Evolutionary conservation across 2,888 invertebrate species (phyloP), one percentile per base, ranked within the genome.

Genomic region (Trachelus iudaicus): DNA sequence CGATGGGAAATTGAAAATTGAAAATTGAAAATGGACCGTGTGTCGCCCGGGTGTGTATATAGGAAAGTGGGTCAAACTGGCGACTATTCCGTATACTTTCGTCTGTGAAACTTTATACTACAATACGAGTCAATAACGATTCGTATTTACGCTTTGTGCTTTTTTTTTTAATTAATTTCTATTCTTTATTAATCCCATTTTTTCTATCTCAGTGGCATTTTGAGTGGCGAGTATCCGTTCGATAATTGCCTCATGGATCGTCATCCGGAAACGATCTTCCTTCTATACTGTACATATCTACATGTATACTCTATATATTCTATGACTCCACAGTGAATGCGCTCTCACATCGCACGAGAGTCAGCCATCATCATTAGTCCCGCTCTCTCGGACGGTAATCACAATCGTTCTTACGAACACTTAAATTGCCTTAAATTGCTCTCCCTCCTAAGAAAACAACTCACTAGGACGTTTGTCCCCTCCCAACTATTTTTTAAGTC

Each of bases 351-450:
- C 30, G 71, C 71, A 71, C 71, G 71, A 71, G 31, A 71, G 71
- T 74, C 71, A 74, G 82, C 84, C 84, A 86, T 87, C 84, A 86
- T 87, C 87, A 86, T 87, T 87, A 87, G 86, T 85, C 86, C 83
- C 84, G 81, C 82, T 34, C 34, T 56, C 56, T 69, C 69, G 35
- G 69, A 69, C 6, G 69, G 84, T 87, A 86, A 87, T 87, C 86
- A 86, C 81, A 83, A 85, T 85, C 84, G 85, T 87, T 87, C 86
- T 86, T 84, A 82, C 82, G 83, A 82, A 81, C 82, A 84, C 84
- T 83, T 85, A 85, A 87, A 87, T 85, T 85, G 85, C 87, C 84
- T 85, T 86, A 85, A 86, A 86, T 84, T 84, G 84, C 82, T 81
- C 84, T 79, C 71, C 56, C 80, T 77, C 82, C 81, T 82, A 83